Evolutionary conservation across 2,797 vertebrate genomes (phyloP).

Genomic region (Ctenosaura bakeri): DNA sequence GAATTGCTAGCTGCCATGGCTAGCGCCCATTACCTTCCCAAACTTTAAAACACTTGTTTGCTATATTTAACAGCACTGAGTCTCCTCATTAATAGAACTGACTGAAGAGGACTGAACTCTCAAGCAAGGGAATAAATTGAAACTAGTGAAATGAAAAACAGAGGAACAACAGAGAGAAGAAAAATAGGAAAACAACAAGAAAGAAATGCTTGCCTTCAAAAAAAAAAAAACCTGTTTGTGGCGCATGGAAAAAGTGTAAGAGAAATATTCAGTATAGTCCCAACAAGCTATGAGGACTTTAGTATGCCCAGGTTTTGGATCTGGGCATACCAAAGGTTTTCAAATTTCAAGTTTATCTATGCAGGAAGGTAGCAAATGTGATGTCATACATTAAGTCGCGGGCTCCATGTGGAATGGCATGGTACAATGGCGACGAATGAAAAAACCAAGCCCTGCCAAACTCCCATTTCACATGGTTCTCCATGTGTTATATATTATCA

Average conservation of each 20-base stretch:
- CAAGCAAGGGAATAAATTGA: neutral
- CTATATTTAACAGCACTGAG: neutral
- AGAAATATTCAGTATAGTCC: neutral
- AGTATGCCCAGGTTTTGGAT: neutral
- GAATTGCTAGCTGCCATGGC: conserved; percentile 19
- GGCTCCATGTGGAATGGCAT: neutral
- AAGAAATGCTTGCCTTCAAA: neutral
- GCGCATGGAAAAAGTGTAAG: too few relatives aligned
- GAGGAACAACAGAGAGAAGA: too few relatives aligned
- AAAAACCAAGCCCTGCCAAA: neutral
- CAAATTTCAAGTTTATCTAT: neutral
- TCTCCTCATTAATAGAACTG: conserved; percentile 12
- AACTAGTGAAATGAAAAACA: neutral
- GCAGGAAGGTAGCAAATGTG: neutral
- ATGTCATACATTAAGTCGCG: neutral
- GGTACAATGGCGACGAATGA: too few relatives aligned
- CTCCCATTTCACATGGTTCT: neutral
- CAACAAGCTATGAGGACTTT: neutral
- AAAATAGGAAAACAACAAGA: neutral
- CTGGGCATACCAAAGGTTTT: too few relatives aligned
- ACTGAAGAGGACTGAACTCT: neutral
- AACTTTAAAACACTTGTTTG: conserved; percentile 5
- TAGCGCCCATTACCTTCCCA: conserved; percentile 13
- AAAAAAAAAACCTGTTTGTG: neutral
- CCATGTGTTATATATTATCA: neutral